These are phyloP conservation scores for Percopsis omiscomaycus DNA, from an alignment of 2,797 vertebrate genomes.

Conservation along the genomic window DNA sequence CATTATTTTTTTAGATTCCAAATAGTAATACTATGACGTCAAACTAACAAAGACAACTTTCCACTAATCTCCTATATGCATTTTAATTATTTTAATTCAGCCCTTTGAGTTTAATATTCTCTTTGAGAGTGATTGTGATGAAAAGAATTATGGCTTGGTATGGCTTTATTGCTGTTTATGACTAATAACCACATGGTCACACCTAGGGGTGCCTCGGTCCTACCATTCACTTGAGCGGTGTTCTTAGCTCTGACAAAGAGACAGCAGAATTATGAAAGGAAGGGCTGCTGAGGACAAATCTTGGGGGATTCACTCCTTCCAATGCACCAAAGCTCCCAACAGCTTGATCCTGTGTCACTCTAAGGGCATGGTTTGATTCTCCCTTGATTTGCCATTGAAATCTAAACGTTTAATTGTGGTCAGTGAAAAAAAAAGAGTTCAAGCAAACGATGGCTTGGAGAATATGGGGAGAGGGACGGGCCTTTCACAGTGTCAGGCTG, in stretches of 20 bases:
- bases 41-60: no score
- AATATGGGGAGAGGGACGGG: slow-evolving; percentile 70
- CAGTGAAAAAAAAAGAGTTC: slow-evolving; percentile 73
- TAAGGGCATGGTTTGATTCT: slow-evolving; percentile 71
- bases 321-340: slow-evolving; percentile 71
- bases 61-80: no score
- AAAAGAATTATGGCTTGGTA: slow-evolving; percentile 52
- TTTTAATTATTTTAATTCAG: no score
- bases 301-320: slow-evolving; percentile 74
- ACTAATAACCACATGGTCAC: slow-evolving; percentile 71
- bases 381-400: slow-evolving; percentile 80
- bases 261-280: slow-evolving; percentile 63
- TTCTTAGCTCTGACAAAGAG: slow-evolving; percentile 72
- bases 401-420: slow-evolving; percentile 82
- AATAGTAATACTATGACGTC: no score
- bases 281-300: slow-evolving; percentile 74
- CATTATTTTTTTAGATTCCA: no score
- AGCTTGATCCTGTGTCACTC: slow-evolving; percentile 81
- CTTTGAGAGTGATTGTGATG: slow-evolving; percentile 16
- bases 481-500: slow-evolving; percentile 65
- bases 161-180: slow-evolving; percentile 65
- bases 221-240: slow-evolving; percentile 66
- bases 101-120: no score
- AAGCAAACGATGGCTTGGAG: slow-evolving; percentile 73
- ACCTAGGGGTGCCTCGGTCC: slow-evolving; percentile 64